Evolutionary conservation across 2,797 vertebrate genomes (phyloP).

Genomic region (Acanthurus leucopareius): DNA sequence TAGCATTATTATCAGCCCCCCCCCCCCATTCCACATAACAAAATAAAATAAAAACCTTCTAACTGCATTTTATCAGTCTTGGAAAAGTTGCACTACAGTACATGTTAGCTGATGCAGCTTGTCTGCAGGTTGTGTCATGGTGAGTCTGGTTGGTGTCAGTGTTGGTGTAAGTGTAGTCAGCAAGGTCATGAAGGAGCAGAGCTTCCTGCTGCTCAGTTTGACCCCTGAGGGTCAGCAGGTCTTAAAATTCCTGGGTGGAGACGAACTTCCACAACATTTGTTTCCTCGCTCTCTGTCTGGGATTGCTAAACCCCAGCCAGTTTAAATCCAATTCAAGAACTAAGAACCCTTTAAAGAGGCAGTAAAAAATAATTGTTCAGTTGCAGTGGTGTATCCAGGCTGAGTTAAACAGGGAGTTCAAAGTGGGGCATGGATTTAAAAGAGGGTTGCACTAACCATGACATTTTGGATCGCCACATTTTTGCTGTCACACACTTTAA

Average conservation of each 20-base stretch:
- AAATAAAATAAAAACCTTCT: not conserved
- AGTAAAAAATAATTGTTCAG: conserved; percentile 10
- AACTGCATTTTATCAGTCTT: not conserved
- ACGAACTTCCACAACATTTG: conserved; percentile 63
- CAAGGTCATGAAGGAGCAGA: conserved; percentile 39
- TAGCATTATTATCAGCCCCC: conserved; percentile 29
- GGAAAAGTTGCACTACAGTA: not conserved
- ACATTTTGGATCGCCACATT: not conserved
- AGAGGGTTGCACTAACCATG: conserved; percentile 2
- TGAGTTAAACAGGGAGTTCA: conserved; percentile 3
- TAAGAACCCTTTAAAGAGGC: conserved; percentile 17
- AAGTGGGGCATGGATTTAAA: not conserved
- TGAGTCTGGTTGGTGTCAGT: not conserved
- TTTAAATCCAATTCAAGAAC: conserved; percentile 43
- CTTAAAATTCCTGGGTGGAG: conserved; percentile 69
- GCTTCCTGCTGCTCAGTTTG: conserved; percentile 26
- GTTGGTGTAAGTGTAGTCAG: conserved; percentile 18
- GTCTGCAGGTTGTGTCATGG: conserved; percentile 12
- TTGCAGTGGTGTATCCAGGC: not conserved
- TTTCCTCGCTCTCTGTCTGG: conserved; percentile 13
- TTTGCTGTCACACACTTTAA: not conserved
- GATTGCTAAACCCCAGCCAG: not conserved
- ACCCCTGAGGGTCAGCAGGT: conserved; percentile 48
- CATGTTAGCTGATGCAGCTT: not conserved
- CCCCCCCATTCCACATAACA: not conserved